Conservation (phyloP, 2,797 vertebrate genomes). For the Zalophus californianus region DNA sequence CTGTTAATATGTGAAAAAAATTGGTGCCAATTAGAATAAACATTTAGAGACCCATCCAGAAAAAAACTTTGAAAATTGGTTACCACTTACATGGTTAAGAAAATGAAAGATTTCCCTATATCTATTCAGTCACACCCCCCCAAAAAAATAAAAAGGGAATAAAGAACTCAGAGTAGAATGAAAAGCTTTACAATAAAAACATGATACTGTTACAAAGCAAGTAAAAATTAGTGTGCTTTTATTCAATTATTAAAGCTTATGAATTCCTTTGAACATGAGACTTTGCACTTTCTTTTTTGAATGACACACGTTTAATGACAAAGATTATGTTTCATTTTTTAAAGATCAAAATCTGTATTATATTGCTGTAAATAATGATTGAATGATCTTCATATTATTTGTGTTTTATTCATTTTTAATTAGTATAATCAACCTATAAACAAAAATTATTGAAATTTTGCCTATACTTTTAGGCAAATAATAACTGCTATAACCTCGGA, state of each 20-base stretch:
- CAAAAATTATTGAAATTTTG: not conserved
- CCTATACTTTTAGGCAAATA: not conserved
- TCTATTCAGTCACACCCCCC: not conserved
- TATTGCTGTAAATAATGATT: constrained; percentile 4
- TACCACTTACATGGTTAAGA: not conserved
- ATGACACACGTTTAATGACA: not conserved
- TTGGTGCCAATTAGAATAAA: not conserved
- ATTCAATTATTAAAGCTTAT: not conserved
- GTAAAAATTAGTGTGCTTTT: not conserved
- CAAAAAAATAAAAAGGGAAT: not conserved
- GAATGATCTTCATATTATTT: not conserved
- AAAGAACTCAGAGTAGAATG: not conserved
- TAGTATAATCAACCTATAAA: not conserved
- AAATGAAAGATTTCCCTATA: not conserved
- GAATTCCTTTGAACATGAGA: constrained; percentile 4
- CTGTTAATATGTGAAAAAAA: not conserved
- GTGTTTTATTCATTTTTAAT: not conserved
- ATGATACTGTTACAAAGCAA: not conserved
- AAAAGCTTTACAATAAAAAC: constrained; percentile 27
- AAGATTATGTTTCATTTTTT: not conserved
- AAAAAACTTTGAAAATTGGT: not conserved
- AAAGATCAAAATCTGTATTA: not conserved
- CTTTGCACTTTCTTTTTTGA: not conserved
- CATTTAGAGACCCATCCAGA: not conserved
- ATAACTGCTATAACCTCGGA: not conserved